Conservation (phyloP, 2,888 invertebrate species). For the Pristionchus japonicus region DNA sequence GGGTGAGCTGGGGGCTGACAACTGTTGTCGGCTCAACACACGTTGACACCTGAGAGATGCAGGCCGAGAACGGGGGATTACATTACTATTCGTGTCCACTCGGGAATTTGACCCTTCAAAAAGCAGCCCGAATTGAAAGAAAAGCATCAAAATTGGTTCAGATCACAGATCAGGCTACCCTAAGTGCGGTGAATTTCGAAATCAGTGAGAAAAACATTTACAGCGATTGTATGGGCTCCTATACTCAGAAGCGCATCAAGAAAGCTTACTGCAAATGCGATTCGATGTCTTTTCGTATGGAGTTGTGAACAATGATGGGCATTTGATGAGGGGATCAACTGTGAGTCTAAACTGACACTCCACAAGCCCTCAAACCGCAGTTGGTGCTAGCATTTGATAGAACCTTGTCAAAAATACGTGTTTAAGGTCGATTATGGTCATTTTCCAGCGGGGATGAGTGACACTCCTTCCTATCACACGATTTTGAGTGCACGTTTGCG, state of each 20-base stretch:
- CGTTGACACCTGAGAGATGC: not conserved
- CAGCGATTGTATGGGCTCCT: no score
- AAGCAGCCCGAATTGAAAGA: no score
- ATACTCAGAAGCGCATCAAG: not conserved
- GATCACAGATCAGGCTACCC: no score
- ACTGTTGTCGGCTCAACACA: slow-evolving; percentile 18
- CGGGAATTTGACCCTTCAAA: no score
- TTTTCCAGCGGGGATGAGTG: no score
- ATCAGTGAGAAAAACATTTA: no score
- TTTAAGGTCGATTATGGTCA: no score
- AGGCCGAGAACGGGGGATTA: not conserved
- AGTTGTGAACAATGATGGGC: not conserved
- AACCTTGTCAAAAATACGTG: no score
- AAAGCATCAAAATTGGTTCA: not conserved
- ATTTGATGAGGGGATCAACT: not conserved
- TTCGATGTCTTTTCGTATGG: not conserved
- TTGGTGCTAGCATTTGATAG: no score
- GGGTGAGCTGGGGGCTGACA: not conserved
- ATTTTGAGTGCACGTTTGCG: not conserved
- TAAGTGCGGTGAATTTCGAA: no score
- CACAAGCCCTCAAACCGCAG: no score
- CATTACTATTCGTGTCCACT: not conserved
- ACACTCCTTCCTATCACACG: not conserved
- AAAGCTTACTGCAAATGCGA: not conserved
- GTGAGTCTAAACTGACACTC: no score